phyloP scores from a whole-genome alignment of 2,797 vertebrate genomes.

The Esox lucius region DNA sequence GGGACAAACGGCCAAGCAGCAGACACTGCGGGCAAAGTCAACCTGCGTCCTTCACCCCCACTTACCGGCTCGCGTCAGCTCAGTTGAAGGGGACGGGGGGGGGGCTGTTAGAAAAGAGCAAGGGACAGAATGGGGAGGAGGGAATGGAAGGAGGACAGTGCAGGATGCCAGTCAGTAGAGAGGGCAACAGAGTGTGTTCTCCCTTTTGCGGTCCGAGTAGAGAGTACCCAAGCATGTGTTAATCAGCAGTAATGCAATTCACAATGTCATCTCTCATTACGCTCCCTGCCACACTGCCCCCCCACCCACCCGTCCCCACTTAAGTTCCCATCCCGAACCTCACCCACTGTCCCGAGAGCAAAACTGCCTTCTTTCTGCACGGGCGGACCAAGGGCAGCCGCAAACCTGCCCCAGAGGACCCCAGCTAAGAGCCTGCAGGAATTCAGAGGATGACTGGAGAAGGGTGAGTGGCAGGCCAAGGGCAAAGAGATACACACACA shows the following conservation, averaged over 20 bases:
- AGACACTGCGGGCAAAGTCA: constrained; percentile 38
- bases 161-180: not conserved
- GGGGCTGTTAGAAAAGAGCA: not conserved
- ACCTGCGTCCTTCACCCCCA: constrained; percentile 57
- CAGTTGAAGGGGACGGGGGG: constrained; percentile 17
- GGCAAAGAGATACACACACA: constrained; percentile 37
- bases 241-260: constrained; percentile 66
- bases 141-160: constrained; percentile 12
- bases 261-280: constrained; percentile 66
- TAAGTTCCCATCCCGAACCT: constrained; percentile 29
- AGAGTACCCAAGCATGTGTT: constrained; percentile 60
- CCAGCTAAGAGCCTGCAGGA: constrained; percentile 59
- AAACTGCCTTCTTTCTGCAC: constrained; percentile 57
- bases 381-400: constrained; percentile 56
- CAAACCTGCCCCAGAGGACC: constrained; percentile 62
- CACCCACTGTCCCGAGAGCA: constrained; percentile 13
- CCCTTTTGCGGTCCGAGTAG: constrained; percentile 39
- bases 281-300: constrained; percentile 46
- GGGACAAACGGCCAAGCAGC: constrained; percentile 45
- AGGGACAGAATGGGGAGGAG: not conserved
- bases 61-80: constrained; percentile 37
- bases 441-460: constrained; percentile 61
- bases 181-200: constrained; percentile 44
- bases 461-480: constrained; percentile 49
- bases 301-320: constrained; percentile 20